A percentile compares a stretch with the other conserved stretches of the same genome.
These are phyloP conservation scores for Pseudolaguvia tuberculata DNA, from an alignment of 2,113 vertebrate species.

Conservation along the genomic window DNA sequence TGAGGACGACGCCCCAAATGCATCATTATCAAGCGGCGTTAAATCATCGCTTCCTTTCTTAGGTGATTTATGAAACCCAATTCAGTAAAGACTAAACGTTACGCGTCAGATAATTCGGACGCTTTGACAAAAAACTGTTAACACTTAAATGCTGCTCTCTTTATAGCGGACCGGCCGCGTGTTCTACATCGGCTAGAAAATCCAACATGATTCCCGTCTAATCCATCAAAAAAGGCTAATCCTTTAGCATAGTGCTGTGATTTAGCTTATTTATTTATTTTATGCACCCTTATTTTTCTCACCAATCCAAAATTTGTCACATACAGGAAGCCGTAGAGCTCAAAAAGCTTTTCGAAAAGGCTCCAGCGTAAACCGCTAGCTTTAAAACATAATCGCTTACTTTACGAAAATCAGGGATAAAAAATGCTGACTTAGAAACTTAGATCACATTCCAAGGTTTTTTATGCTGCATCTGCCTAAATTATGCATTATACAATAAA, in stretches of 20 bases:
- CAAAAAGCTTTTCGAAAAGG: neutral
- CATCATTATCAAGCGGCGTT: slow-evolving; percentile 45
- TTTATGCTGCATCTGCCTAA: neutral
- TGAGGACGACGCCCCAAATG: slow-evolving; percentile 31
- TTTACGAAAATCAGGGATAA: neutral
- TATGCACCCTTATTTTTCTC: too few species aligned
- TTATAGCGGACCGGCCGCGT: slow-evolving; percentile 16
- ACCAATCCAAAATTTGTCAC: too few species aligned
- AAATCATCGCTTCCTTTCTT: slow-evolving; percentile 33
- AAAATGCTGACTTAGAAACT: neutral
- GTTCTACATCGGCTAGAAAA: slow-evolving; percentile 13
- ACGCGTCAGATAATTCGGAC: slow-evolving; percentile 31
- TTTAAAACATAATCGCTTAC: neutral
- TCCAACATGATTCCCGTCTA: neutral
- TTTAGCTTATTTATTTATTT: too few species aligned
- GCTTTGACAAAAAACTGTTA: slow-evolving; percentile 23
- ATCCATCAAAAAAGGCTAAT: slow-evolving; percentile 7
- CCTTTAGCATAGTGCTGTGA: neutral
- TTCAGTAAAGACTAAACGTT: slow-evolving; percentile 35
- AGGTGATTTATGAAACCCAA: slow-evolving; percentile 45
- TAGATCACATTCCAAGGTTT: neutral
- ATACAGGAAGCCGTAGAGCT: too few species aligned
- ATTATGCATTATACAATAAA: too few species aligned
- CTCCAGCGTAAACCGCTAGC: neutral
- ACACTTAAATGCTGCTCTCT: slow-evolving; percentile 11